Percentiles rank a stretch among this genome's conserved stretches.
Conservation (phyloP, 2,888 invertebrate species). For the Machimus rusticus region DNA sequence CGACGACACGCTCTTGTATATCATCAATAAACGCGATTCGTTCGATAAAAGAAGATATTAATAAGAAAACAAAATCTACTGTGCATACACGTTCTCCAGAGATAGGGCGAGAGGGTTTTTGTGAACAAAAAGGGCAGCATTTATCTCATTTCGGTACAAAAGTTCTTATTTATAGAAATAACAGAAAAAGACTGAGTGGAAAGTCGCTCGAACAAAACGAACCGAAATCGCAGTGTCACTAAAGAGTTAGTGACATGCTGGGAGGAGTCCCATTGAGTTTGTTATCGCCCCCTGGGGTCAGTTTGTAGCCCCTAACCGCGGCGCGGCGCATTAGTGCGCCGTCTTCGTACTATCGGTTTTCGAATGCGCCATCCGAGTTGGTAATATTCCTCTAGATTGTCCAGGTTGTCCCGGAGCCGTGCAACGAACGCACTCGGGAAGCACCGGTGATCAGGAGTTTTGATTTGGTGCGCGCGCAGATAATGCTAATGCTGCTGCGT, state of each 20-base stretch:
- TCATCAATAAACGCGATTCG: constrained; percentile 47
- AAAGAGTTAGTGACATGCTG: constrained; percentile 49
- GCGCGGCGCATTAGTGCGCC: background rate
- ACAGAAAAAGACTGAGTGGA: background rate
- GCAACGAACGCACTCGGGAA: constrained; percentile 11
- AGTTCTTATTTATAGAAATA: background rate
- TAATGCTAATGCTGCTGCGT: constrained; percentile 37
- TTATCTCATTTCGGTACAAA: constrained; percentile 23
- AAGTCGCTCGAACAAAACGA: constrained; percentile 41
- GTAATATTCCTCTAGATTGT: constrained; percentile 1
- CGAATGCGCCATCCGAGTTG: background rate
- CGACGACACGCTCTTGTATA: constrained; percentile 48
- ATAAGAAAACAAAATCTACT: constrained; percentile 5
- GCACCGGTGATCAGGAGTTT: constrained; percentile 21
- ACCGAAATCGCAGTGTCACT: constrained; percentile 49
- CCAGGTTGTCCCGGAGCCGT: background rate
- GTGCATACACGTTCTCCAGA: background rate
- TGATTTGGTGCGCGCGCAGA: constrained; percentile 40
- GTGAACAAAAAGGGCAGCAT: background rate
- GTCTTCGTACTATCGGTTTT: background rate
- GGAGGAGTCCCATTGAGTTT: constrained; percentile 48
- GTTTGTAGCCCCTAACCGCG: constrained; percentile 39
- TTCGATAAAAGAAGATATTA: constrained; percentile 46
- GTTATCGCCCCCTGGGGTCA: constrained; percentile 49
- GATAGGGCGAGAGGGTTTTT: background rate